phyloP scores from a whole-genome alignment of 2,888 invertebrate species.

The Malthinus seriepunctatus region DNA sequence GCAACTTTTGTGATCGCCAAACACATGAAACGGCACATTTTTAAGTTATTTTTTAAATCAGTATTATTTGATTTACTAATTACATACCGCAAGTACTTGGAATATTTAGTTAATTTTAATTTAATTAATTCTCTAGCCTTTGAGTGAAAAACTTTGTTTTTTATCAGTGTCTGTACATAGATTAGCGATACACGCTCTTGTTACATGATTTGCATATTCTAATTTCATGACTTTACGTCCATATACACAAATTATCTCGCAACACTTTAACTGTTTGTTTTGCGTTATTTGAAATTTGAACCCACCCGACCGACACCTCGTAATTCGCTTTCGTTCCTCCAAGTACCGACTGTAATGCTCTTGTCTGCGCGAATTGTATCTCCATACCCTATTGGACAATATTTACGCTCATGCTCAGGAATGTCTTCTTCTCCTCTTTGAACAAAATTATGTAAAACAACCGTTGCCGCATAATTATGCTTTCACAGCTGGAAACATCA shows the following conservation, averaged over 20 bases:
- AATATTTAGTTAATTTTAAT: no score
- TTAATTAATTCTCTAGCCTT: no score
- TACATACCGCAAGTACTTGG: no score
- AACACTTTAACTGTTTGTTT: neutral
- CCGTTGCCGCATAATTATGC: slow-evolving; percentile 22
- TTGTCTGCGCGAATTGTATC: slow-evolving; percentile 7
- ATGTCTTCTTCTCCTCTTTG: slow-evolving; percentile 24
- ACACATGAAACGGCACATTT: no score
- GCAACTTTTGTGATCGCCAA: no score
- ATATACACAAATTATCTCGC: slow-evolving; percentile 11
- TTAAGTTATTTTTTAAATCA: no score
- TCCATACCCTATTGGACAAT: slow-evolving; percentile 16
- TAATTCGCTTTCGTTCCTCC: slow-evolving; percentile 11
- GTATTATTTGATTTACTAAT: no score
- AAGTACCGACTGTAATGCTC: slow-evolving; percentile 5
- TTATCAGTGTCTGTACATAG: no score
- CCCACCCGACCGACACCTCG: slow-evolving; percentile 11
- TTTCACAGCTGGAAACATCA: slow-evolving; percentile 20
- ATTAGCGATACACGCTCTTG: no score
- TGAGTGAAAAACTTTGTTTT: no score
- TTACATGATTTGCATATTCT: no score
- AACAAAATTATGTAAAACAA: slow-evolving; percentile 31
- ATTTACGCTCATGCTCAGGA: slow-evolving; percentile 9
- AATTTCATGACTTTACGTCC: no score
- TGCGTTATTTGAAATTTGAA: slow-evolving; percentile 17